Conservation (phyloP, 2,113 vertebrate genomes). For the Polypterus senegalus region DNA sequence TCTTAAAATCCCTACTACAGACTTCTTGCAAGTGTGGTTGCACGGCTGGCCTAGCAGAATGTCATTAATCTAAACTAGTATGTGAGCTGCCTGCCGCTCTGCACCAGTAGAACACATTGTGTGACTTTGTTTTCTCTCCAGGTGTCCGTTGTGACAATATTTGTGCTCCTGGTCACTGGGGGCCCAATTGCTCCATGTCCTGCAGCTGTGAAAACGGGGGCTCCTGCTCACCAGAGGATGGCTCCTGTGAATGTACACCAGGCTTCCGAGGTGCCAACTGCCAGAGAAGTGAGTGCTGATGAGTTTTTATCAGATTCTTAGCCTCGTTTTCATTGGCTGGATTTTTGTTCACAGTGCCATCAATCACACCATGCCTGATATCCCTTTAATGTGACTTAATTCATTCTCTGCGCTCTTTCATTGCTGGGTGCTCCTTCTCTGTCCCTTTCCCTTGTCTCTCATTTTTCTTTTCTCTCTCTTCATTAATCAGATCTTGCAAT, state of each 20-base stretch:
- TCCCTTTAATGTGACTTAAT: slow-evolving; percentile 5
- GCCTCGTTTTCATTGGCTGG: slow-evolving; percentile 24
- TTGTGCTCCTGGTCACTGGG: slow-evolving; percentile 82
- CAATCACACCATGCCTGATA: slow-evolving; percentile 24
- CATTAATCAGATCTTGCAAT: not conserved
- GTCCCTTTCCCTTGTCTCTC: not conserved
- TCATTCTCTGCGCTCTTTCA: not conserved
- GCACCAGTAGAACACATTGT: no score
- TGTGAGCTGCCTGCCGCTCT: no score
- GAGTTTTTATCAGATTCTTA: slow-evolving; percentile 37
- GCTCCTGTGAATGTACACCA: slow-evolving; percentile 83
- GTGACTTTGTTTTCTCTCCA: slow-evolving; percentile 25
- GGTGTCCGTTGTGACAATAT: slow-evolving; percentile 86
- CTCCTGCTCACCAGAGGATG: slow-evolving; percentile 87
- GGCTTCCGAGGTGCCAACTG: slow-evolving; percentile 86
- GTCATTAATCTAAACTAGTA: no score
- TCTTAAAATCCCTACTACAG: no score
- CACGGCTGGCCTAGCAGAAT: no score
- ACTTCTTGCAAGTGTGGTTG: no score
- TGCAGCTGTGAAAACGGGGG: slow-evolving; percentile 92
- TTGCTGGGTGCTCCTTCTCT: not conserved
- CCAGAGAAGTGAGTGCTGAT: slow-evolving; percentile 78
- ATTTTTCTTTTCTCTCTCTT: not conserved
- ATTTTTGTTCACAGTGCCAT: slow-evolving; percentile 23
- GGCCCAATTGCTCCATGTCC: slow-evolving; percentile 88